These are phyloP conservation scores for Chrysolina oricalcia DNA, from an alignment of 2,888 invertebrate genomes.

Conservation along the genomic window DNA sequence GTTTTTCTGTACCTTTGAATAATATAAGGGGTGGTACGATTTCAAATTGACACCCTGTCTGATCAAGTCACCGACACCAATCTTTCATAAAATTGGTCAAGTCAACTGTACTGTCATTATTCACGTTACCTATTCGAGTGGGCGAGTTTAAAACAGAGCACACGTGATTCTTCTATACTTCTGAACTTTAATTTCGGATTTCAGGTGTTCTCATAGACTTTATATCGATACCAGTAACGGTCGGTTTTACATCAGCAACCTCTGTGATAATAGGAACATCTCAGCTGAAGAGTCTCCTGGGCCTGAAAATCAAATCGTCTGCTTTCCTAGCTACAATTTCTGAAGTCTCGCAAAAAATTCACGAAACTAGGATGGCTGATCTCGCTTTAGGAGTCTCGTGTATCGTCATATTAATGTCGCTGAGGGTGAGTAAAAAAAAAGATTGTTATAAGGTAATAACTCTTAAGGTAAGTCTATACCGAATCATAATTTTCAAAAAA, in stretches of 20 bases:
- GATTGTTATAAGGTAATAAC: too few relatives aligned
- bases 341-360: constrained; percentile 81
- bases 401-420: constrained; percentile 81
- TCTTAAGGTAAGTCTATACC: too few relatives aligned
- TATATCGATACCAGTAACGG: constrained; percentile 91
- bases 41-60: too few relatives aligned
- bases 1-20: too few relatives aligned
- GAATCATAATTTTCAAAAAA: too few relatives aligned
- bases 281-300: constrained; percentile 85
- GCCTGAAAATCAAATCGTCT: constrained; percentile 81
- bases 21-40: too few relatives aligned
- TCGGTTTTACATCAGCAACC: constrained; percentile 93
- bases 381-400: constrained; percentile 82
- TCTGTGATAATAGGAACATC: constrained; percentile 92
- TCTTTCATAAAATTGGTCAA: too few relatives aligned
- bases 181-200: constrained; percentile 65
- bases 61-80: too few relatives aligned
- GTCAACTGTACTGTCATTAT: too few relatives aligned
- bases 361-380: constrained; percentile 81
- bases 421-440: constrained; percentile 78
- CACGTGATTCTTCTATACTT: background rate
- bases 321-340: constrained; percentile 84
- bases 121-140: too few relatives aligned
- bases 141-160: too few relatives aligned
- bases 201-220: constrained; percentile 92